Percentiles rank a stretch among this genome's conserved stretches.
These are phyloP conservation scores for Thripadectes ignobilis DNA, from an alignment of 2,797 vertebrate genomes.

Conservation along the genomic window DNA sequence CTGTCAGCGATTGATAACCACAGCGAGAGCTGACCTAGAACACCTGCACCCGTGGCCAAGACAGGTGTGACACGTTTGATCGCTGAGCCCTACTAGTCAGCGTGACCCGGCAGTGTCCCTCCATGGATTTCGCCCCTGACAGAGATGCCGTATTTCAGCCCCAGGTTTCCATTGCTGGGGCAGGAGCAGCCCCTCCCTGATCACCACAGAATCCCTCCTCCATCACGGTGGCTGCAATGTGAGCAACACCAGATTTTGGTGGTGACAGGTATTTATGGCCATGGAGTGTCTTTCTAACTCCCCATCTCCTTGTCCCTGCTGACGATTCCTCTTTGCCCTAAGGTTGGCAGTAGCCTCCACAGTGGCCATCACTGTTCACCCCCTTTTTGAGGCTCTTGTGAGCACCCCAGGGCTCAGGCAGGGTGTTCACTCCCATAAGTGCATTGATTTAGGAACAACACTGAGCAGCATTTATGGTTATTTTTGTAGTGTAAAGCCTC, in stretches of 20 bases:
- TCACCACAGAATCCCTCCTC: not conserved
- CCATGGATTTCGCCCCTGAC: conserved; percentile 73
- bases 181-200: not conserved
- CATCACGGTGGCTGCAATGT: not conserved
- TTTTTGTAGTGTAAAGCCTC: not conserved
- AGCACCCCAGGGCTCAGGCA: not conserved
- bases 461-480: not conserved
- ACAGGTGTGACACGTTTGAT: conserved; percentile 88
- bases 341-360: not conserved
- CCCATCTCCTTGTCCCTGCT: not conserved
- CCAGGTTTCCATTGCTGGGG: not conserved
- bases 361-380: not conserved
- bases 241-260: not conserved
- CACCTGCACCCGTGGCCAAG: conserved; percentile 86
- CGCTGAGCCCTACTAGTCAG: conserved; percentile 84
- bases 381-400: not conserved
- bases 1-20: conserved; percentile 99
- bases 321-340: not conserved
- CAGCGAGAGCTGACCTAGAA: conserved; percentile 90
- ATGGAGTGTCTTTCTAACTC: not conserved
- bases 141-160: conserved; percentile 68
- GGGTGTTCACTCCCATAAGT: not conserved
- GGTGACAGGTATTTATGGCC: conserved; percentile 18
- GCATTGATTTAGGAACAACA: not conserved
- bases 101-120: conserved; percentile 78